Evolutionary conservation across 2,888 invertebrate species (phyloP).

Genomic region (Ditylenchus weischeri): DNA sequence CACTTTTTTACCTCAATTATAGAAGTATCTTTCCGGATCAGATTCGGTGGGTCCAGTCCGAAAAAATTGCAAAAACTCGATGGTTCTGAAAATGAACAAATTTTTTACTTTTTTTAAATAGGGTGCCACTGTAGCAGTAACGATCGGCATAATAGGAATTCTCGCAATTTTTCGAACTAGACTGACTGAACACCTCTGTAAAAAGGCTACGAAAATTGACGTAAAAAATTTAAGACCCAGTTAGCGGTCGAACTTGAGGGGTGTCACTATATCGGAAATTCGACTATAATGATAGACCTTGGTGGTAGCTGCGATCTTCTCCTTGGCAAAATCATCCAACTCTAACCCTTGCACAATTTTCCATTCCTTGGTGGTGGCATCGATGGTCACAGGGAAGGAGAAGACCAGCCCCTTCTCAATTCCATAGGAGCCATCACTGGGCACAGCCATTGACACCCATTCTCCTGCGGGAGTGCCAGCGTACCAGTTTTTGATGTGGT

Average conservation of each 20-base stretch:
- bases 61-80: slow-evolving; percentile 67
- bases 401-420: slow-evolving; percentile 84
- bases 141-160: slow-evolving; percentile 60
- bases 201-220: slow-evolving; percentile 46
- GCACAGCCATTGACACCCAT: slow-evolving; percentile 83
- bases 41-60: slow-evolving; percentile 63
- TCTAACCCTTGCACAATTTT: slow-evolving; percentile 69
- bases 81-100: no score
- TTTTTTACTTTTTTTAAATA: no score
- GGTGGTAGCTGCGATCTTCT: slow-evolving; percentile 79
- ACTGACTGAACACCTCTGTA: slow-evolving; percentile 59
- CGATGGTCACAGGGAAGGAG: slow-evolving; percentile 86
- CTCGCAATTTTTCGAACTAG: no score
- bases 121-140: no score
- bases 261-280: slow-evolving; percentile 56
- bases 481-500: slow-evolving; percentile 75
- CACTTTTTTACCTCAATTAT: no score
- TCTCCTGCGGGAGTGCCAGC: slow-evolving; percentile 68
- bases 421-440: slow-evolving; percentile 91
- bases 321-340: slow-evolving; percentile 77
- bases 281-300: slow-evolving; percentile 54
- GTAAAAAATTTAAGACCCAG: slow-evolving; percentile 50
- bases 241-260: slow-evolving; percentile 27
- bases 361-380: slow-evolving; percentile 65
- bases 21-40: no score